A percentile compares a stretch with the other conserved stretches of the same genome.
These are phyloP conservation scores for Melanchra persicariae DNA, from an alignment of 2,888 invertebrate species.

Conservation along the genomic window DNA sequence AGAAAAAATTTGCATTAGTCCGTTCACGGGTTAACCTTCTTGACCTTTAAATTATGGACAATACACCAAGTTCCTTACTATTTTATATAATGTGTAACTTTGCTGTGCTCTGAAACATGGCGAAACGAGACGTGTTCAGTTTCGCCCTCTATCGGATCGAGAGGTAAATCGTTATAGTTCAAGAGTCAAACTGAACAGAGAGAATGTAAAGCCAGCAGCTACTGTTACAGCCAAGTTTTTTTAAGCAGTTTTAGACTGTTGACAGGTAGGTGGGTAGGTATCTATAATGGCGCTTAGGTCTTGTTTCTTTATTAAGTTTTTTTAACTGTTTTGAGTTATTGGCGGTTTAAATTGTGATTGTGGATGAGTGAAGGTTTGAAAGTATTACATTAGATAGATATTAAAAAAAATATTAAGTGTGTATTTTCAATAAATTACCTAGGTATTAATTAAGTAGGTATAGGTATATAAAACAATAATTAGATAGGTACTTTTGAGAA, in stretches of 20 bases:
- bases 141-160: slow-evolving; percentile 55
- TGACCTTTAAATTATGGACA: too few species aligned
- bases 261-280: neutral
- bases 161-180: slow-evolving; percentile 4
- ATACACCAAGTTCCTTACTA: too few species aligned
- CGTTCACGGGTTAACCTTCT: too few species aligned
- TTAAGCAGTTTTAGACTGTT: neutral
- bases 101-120: neutral
- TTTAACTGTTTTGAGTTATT: neutral
- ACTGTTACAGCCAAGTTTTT: neutral
- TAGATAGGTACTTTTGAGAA: too few species aligned
- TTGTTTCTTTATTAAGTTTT: neutral
- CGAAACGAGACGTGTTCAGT: neutral
- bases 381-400: too few species aligned
- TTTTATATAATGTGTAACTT: neutral
- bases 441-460: too few species aligned
- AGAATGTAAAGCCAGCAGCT: neutral
- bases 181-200: neutral
- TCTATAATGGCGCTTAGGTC: neutral
- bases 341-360: neutral
- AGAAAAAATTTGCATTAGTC: too few species aligned
- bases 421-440: too few species aligned
- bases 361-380: neutral
- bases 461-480: too few species aligned
- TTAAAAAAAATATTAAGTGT: too few species aligned